phyloP scores from a whole-genome alignment of 2,888 invertebrate species.

The Epicampocera succincta region DNA sequence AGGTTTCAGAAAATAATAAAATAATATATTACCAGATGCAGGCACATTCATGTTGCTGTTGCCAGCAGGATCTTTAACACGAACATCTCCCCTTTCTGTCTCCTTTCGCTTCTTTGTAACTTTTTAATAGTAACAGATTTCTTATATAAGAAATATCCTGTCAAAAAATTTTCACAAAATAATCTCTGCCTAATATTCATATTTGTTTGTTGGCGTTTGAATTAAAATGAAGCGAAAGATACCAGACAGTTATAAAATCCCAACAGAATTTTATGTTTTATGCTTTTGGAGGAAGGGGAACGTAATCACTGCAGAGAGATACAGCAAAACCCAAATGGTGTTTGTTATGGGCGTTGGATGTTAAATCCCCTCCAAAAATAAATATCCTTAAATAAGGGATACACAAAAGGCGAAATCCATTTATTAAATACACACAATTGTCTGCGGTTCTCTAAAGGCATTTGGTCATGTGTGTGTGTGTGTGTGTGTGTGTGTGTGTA shows the following conservation, averaged over 20 bases:
- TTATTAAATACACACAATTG: slow-evolving; percentile 1
- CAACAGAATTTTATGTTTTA: slow-evolving; percentile 25
- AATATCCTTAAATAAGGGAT: slow-evolving; percentile 44
- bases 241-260: slow-evolving; percentile 10
- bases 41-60: too few species aligned
- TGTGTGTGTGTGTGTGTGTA: neutral
- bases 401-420: slow-evolving; percentile 22
- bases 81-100: too few species aligned
- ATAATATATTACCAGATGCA: too few species aligned
- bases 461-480: neutral
- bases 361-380: slow-evolving; percentile 11
- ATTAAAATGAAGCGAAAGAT: neutral
- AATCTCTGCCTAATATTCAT: neutral
- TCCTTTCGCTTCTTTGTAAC: too few species aligned
- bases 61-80: too few species aligned
- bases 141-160: too few species aligned
- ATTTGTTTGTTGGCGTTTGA: neutral
- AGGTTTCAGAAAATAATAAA: too few species aligned
- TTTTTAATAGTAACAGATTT: too few species aligned
- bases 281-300: slow-evolving; percentile 25
- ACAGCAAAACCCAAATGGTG: slow-evolving; percentile 16
- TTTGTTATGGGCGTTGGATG: slow-evolving; percentile 12
- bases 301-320: slow-evolving; percentile 27
- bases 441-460: neutral
- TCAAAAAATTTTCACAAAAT: too few species aligned